phyloP scores from a whole-genome alignment of 2,888 invertebrate genomes.

The Cheilosia soror region DNA sequence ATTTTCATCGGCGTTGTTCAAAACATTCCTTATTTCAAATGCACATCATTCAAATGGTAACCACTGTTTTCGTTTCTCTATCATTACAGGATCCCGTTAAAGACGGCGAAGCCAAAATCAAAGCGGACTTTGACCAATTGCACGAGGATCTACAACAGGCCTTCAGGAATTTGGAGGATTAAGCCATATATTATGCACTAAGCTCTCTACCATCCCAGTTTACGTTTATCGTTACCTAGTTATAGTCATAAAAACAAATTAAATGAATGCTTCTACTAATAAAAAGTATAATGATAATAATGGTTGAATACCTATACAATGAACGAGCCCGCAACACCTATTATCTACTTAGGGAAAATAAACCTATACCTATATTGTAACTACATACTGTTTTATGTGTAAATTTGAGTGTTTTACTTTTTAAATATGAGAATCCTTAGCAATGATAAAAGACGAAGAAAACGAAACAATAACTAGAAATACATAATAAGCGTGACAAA shows the following conservation, averaged over 20 bases:
- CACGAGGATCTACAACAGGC: conserved; percentile 97
- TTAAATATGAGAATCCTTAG: conserved; percentile 45
- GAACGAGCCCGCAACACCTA: conserved; percentile 63
- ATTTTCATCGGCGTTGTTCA: too few species aligned
- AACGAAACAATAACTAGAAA: conserved; percentile 59
- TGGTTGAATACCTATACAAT: conserved; percentile 37
- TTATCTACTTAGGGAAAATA: conserved; percentile 38
- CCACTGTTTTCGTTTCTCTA: background rate
- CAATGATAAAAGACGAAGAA: conserved; percentile 56
- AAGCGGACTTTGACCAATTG: conserved; percentile 97
- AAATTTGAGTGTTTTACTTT: conserved; percentile 69
- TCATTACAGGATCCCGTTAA: conserved; percentile 94
- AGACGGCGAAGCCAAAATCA: conserved; percentile 98
- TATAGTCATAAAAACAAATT: conserved; percentile 48
- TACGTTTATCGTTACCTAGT: conserved; percentile 74
- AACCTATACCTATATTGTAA: conserved; percentile 49
- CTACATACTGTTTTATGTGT: conserved; percentile 64
- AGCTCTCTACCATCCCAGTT: conserved; percentile 73
- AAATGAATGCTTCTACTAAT: conserved; percentile 32
- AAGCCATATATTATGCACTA: conserved; percentile 81
- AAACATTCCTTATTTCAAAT: too few species aligned
- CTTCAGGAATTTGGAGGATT: conserved; percentile 99
- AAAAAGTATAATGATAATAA: conserved; percentile 43
- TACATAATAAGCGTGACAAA: conserved; percentile 32
- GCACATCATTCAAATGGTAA: background rate